Evolutionary conservation across 2,113 vertebrate species (phyloP).

Genomic region (Hylia prasina): DNA sequence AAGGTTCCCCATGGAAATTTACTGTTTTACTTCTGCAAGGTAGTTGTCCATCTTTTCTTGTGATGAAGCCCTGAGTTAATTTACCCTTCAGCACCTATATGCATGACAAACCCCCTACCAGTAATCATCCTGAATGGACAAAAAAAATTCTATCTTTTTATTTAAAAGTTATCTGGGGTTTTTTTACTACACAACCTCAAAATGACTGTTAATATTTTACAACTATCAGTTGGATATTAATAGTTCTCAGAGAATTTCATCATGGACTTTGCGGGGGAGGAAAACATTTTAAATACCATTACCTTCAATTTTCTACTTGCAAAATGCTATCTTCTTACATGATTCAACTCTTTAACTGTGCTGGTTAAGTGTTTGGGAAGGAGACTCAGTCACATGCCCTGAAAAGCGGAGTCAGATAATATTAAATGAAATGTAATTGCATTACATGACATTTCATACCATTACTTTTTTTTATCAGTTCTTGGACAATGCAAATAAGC

Average conservation of each 20-base stretch:
- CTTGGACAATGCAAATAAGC: background rate
- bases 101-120: background rate
- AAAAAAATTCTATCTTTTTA: background rate
- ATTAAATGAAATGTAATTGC: background rate
- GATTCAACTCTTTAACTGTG: background rate
- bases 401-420: background rate
- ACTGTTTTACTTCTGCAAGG: background rate
- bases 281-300: background rate
- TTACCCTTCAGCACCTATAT: background rate
- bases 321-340: background rate
- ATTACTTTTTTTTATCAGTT: background rate
- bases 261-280: background rate
- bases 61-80: background rate
- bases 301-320: background rate
- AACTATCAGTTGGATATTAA: background rate
- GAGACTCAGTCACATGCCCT: background rate
- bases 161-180: background rate
- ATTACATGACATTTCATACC: background rate
- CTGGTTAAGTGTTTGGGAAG: background rate
- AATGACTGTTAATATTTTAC: background rate
- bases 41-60: background rate
- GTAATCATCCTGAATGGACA: background rate
- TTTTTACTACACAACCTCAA: background rate
- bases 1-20: background rate
- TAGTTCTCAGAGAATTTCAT: background rate